phyloP scores from a whole-genome alignment of 1,140 invertebrate species.

The Drosophila baimaii region DNA sequence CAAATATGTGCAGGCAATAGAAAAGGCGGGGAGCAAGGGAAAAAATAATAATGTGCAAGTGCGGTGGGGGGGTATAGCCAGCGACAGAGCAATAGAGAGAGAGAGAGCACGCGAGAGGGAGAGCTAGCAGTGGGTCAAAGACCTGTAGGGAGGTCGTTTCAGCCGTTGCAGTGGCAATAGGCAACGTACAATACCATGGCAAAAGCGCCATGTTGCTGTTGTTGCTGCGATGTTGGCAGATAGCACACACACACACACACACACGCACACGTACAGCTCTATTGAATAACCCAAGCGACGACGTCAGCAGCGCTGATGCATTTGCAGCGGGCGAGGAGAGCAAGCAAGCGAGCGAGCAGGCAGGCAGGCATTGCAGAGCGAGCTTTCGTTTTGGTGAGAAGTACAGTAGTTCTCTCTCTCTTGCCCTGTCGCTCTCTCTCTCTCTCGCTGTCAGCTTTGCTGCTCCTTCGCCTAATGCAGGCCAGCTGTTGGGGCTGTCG shows the following conservation, averaged over 20 bases:
- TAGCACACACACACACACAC: conserved; percentile 53
- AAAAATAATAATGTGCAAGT: conserved; percentile 76
- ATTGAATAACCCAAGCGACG: conserved; percentile 70
- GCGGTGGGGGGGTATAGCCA: conserved; percentile 2
- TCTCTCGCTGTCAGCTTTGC: neutral
- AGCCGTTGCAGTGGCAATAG: conserved; percentile 82
- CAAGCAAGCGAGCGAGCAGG: too few relatives aligned
- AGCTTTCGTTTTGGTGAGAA: conserved; percentile 19
- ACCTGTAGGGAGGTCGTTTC: conserved; percentile 84
- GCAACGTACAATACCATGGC: conserved; percentile 82
- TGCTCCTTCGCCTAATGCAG: conserved; percentile 32
- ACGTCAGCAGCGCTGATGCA: conserved; percentile 47
- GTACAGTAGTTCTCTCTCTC: conserved; percentile 24
- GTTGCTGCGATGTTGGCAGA: conserved; percentile 68
- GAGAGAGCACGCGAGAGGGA: conserved; percentile 7
- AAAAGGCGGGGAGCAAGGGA: conserved; percentile 32
- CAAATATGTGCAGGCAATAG: conserved; percentile 21
- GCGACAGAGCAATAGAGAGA: neutral
- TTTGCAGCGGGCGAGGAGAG: conserved; percentile 16
- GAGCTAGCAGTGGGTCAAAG: conserved; percentile 78
- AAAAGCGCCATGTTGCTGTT: conserved; percentile 39
- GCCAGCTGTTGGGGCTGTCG: conserved; percentile 26
- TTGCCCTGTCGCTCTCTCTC: conserved; percentile 3
- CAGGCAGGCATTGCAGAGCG: too few relatives aligned
- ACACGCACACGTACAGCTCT: conserved; percentile 39